A percentile compares a stretch with the other conserved stretches of the same genome.
These are phyloP conservation scores for Agonopterix alstromeriana DNA, from an alignment of 2,888 invertebrate genomes.

Conservation along the genomic window DNA sequence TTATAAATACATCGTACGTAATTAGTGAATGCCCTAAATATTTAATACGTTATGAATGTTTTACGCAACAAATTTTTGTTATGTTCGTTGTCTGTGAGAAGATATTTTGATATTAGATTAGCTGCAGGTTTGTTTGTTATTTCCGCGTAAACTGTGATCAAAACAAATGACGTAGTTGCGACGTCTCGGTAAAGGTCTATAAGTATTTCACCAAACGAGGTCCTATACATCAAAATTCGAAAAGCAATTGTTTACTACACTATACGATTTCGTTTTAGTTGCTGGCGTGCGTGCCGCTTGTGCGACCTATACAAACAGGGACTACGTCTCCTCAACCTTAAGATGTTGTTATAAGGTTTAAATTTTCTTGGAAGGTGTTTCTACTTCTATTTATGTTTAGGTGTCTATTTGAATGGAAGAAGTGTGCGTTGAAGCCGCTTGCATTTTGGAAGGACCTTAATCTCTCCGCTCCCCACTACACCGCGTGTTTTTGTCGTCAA, in stretches of 20 bases:
- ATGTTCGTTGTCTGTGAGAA: constrained; percentile 5
- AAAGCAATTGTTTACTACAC: constrained; percentile 60
- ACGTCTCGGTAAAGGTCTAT: constrained; percentile 1
- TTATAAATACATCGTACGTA: constrained; percentile 38
- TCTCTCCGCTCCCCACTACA: constrained; percentile 47
- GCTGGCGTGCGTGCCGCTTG: constrained; percentile 42
- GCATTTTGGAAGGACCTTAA: constrained; percentile 67
- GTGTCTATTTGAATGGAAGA: constrained; percentile 43
- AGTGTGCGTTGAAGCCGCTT: constrained; percentile 58
- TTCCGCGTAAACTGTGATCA: constrained; percentile 8
- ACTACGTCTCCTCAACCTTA: constrained; percentile 32
- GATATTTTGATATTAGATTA: no score
- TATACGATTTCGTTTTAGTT: constrained; percentile 58
- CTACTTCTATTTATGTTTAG: constrained; percentile 20
- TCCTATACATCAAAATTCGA: constrained; percentile 50
- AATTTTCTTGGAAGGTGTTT: constrained; percentile 19
- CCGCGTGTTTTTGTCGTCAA: constrained; percentile 55
- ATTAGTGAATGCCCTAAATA: constrained; percentile 35
- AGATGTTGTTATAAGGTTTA: constrained; percentile 29
- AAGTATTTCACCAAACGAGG: constrained; percentile 44
- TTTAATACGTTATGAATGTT: constrained; percentile 23
- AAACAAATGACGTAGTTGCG: constrained; percentile 35
- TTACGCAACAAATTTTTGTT: constrained; percentile 24
- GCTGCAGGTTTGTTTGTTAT: no score
- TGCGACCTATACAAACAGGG: constrained; percentile 25